phyloP scores from a whole-genome alignment of 2,113 vertebrate genomes.

The Aspidoscelis tigris region DNA sequence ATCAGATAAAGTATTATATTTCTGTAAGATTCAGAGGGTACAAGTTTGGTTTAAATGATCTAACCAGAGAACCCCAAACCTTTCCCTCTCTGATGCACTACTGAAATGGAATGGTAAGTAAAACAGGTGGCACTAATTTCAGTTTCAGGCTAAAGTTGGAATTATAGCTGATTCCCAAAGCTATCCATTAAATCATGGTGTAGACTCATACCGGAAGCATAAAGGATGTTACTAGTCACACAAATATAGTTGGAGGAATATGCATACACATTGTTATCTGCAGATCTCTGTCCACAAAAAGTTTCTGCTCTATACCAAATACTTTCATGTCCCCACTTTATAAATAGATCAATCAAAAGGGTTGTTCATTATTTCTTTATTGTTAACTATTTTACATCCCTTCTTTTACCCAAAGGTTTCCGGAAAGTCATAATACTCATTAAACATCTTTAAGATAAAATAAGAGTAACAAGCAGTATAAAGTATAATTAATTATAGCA shows the following conservation, averaged over 20 bases:
- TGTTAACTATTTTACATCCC: no score
- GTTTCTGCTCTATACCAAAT: not conserved
- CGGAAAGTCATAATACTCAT: no score
- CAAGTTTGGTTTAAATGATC: not conserved
- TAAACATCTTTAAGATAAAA: no score
- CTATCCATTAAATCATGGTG: not conserved
- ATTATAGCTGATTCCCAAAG: slow-evolving; percentile 28
- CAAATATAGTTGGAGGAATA: not conserved
- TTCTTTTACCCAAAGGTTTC: no score
- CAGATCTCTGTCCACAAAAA: not conserved
- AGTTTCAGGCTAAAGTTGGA: not conserved
- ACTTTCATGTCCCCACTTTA: not conserved
- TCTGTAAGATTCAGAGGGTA: not conserved
- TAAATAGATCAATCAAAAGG: not conserved
- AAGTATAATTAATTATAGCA: not conserved
- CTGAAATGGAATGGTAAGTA: not conserved
- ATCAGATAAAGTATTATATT: not conserved
- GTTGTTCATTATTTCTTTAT: no score
- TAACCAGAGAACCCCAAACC: not conserved
- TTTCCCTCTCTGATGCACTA: not conserved
- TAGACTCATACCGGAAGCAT: not conserved
- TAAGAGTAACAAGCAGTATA: not conserved
- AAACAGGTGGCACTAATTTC: not conserved
- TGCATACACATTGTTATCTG: not conserved
- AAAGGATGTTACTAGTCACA: not conserved